These are phyloP conservation scores for Danio albolineatus DNA, from an alignment of 2,797 vertebrate genomes.

Conservation along the genomic window DNA sequence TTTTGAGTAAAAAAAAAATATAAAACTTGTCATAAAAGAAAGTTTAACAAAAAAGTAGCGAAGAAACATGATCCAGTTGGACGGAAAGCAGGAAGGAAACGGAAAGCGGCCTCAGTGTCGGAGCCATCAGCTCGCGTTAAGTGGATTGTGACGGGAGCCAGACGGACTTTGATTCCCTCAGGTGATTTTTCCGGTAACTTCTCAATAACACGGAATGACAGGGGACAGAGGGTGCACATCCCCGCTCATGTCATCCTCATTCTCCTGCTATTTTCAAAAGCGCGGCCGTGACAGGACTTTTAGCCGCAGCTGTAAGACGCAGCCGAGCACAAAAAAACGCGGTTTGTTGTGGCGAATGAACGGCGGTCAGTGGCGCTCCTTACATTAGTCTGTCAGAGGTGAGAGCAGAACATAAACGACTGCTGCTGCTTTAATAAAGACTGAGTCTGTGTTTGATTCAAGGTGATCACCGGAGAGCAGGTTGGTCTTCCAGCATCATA, in stretches of 20 bases:
- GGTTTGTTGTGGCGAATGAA: constrained; percentile 71
- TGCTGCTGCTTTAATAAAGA: not conserved
- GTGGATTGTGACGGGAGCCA: constrained; percentile 77
- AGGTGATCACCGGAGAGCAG: not conserved
- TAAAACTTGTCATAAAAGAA: not conserved
- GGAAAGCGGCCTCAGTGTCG: constrained; percentile 68
- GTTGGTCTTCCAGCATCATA: not conserved
- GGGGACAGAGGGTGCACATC: constrained; percentile 84
- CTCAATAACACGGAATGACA: constrained; percentile 85
- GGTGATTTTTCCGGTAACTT: constrained; percentile 83
- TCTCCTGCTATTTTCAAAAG: constrained; percentile 79
- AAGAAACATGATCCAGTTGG: constrained; percentile 42
- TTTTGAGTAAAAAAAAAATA: not conserved
- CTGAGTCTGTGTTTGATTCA: constrained; percentile 1
- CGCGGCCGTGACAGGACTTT: constrained; percentile 72
- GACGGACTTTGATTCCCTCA: constrained; percentile 83
- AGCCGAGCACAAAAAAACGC: constrained; percentile 69
- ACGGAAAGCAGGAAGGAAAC: constrained; percentile 62
- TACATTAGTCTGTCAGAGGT: constrained; percentile 30
- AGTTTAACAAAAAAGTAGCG: not conserved
- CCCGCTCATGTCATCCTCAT: constrained; percentile 82
- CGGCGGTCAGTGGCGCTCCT: constrained; percentile 32
- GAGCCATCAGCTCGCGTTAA: constrained; percentile 77
- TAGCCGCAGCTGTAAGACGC: constrained; percentile 49
- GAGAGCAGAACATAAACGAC: not conserved